Evolutionary conservation across 2,888 invertebrate genomes (phyloP), one percentile per base, ranked within the genome.

Genomic region (Tridacna crocea): DNA sequence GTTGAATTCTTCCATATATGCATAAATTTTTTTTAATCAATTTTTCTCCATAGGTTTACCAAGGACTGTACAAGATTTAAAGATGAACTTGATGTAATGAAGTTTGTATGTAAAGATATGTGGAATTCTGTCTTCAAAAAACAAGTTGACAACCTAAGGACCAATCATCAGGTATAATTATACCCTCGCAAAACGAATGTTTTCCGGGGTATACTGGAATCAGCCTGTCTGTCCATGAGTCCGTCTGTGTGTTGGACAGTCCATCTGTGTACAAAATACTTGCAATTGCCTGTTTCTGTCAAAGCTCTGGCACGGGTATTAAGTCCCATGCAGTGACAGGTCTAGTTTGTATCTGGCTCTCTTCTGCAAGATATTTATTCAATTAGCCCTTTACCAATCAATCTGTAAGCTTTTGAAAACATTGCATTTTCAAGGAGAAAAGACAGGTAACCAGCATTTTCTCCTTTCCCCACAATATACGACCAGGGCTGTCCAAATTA

Each of bases 81-180:
- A 95, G 99, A 99, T 95, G 99, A 99, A 94, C 58, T 99, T 75
- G 99, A 99, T 92, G 98, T 98, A 47, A 98, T 99, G 96, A 99
- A 99, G 95, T 99, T 99, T 92, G 98, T 99, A 77, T 99, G 99
- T 94, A 99, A 99, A 78, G 99, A 99, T 93, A 99, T 99, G 93
- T 99, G 99, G 99, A 97, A 97, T n/a, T 96, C 97, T 60, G 96
- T 99, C 55, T 99, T 98, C 94, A 99, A 98, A 92, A 99, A 99
- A 94, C 99, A 99, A 95, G 98, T 99, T 78, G 99, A 99, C 94
- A 99, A 99, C 94, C 95, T 99, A 46, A 95, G 98, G 88, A 99
- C 99, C 36, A 99, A 99, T 95, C 99, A 99, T 94, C 95, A 95
- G 93, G 95, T 95, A 80, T 75, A 15, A n/a, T 55, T n/a, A n/a